A percentile compares a stretch with the other conserved stretches of the same genome.
phyloP scores from a whole-genome alignment of 37 sponge, comb jelly and placozoan species.

The Ephydatia muelleri region DNA sequence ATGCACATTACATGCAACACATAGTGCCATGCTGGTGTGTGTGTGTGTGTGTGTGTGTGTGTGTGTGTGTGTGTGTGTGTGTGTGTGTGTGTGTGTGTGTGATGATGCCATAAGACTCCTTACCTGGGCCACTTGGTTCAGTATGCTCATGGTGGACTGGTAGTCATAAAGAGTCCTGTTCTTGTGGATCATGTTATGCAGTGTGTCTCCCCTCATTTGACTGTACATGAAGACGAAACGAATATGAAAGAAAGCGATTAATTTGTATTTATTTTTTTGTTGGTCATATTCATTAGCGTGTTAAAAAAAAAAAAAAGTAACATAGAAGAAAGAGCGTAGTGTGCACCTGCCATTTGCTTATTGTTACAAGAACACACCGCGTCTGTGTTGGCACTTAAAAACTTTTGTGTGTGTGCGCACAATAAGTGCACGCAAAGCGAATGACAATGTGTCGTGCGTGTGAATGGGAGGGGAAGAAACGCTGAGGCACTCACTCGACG shows the following conservation, averaged over 20 bases:
- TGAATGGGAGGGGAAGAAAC: neutral
- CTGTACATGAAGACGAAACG: neutral
- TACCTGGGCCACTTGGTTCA: too few species aligned
- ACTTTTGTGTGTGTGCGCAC: neutral
- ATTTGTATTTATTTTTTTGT: constrained; percentile 1
- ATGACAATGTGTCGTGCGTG: neutral
- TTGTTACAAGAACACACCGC: neutral
- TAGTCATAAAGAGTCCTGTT: too few species aligned
- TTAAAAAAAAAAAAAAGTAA: too few species aligned
- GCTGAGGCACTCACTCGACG: constrained; percentile 44
- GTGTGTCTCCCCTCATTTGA: neutral
- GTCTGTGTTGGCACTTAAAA: neutral
- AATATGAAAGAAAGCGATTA: neutral
- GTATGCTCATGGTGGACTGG: too few species aligned
- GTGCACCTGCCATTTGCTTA: neutral
- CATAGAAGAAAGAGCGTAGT: too few species aligned
- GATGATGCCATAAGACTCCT: too few species aligned
- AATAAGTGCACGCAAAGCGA: neutral
- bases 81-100: too few species aligned
- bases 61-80: too few species aligned
- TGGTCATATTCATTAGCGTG: too few species aligned
- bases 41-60: too few species aligned
- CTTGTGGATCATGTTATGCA: constrained; percentile 15
- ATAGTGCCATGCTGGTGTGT: too few species aligned
- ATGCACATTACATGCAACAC: too few species aligned